phyloP scores from a whole-genome alignment of 1,140 invertebrate species.

The Manduca sexta region DNA sequence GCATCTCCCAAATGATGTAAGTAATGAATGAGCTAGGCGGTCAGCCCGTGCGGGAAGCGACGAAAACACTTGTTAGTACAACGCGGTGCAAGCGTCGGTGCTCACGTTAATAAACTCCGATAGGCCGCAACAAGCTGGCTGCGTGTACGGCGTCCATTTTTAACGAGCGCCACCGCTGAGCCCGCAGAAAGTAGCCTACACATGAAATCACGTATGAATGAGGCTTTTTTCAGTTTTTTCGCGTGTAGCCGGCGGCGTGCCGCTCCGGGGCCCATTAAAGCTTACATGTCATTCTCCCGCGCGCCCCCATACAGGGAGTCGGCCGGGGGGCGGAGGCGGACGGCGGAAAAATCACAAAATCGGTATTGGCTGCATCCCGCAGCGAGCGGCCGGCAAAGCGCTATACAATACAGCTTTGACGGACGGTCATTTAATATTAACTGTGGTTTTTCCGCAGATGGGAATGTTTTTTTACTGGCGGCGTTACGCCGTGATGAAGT shows the following conservation, averaged over 20 bases:
- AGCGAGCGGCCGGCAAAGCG: conserved; percentile 48
- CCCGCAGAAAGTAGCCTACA: conserved; percentile 70
- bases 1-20: too few species aligned
- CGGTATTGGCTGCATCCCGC: conserved; percentile 63
- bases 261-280: conserved; percentile 67
- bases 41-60: conserved; percentile 7
- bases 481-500: conserved; percentile 67
- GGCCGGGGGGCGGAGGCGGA: conserved; percentile 11
- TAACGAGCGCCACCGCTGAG: conserved; percentile 61
- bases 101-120: conserved; percentile 64
- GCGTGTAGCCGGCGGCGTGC: conserved; percentile 61
- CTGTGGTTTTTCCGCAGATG: conserved; percentile 71
- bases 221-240: conserved; percentile 68
- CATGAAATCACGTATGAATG: conserved; percentile 72
- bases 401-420: conserved; percentile 68
- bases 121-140: conserved; percentile 62
- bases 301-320: conserved; percentile 11
- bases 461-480: conserved; percentile 69
- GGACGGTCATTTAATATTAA: conserved; percentile 72
- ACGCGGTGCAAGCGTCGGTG: conserved; percentile 37
- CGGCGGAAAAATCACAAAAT: conserved; percentile 65
- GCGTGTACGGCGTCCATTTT: conserved; percentile 64
- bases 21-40: too few species aligned
- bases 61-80: conserved; percentile 34
- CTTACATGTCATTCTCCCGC: conserved; percentile 64